Conservation (phyloP, 2,797 vertebrate genomes). For the Crypturellus tataupa region DNA sequence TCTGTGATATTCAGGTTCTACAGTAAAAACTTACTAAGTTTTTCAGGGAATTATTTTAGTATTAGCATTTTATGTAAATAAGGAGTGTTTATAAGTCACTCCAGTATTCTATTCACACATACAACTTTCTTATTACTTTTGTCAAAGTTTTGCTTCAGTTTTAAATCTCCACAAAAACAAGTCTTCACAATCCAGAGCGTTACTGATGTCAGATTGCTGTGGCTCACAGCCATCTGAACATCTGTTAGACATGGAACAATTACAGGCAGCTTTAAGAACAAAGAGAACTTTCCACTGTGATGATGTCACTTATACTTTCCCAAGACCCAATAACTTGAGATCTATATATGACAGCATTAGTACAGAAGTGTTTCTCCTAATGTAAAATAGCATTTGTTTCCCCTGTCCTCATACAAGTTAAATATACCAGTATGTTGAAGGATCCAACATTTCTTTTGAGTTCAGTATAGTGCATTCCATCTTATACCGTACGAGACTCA, state of each 20-base stretch:
- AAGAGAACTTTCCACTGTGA: neutral
- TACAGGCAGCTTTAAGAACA: neutral
- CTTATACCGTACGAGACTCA: neutral
- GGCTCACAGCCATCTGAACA: slow-evolving; percentile 27
- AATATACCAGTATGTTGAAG: neutral
- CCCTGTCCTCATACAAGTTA: neutral
- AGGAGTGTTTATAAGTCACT: neutral
- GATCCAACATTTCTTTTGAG: neutral
- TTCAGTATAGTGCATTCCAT: neutral
- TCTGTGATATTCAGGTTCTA: neutral
- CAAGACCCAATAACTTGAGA: fast-evolving
- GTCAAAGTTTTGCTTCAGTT: neutral
- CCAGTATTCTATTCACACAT: neutral
- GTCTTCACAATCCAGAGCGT: neutral
- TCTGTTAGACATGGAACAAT: slow-evolving; percentile 43
- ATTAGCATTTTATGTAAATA: neutral
- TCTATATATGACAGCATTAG: fast-evolving
- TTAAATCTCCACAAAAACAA: neutral
- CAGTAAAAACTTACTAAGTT: neutral
- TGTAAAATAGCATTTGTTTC: neutral
- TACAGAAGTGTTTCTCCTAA: neutral
- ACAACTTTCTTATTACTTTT: neutral
- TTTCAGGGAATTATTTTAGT: neutral
- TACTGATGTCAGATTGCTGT: neutral
- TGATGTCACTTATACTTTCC: neutral